Conservation (phyloP, 1,140 invertebrate genomes). For the Hestina assimilis region DNA sequence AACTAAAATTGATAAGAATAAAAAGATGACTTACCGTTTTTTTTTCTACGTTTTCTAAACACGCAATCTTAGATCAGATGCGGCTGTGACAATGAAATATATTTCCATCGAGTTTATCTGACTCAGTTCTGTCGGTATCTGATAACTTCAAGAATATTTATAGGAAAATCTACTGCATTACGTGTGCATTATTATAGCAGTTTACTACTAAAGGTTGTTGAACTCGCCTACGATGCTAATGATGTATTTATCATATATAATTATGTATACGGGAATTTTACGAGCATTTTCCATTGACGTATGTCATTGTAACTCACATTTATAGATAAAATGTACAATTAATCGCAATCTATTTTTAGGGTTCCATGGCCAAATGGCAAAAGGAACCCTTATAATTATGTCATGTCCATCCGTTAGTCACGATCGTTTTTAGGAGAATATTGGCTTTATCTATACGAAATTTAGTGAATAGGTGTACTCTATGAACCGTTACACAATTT, state of each 20-base stretch:
- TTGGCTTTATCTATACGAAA: no score
- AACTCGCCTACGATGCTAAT: neutral
- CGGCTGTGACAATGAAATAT: neutral
- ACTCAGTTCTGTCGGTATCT: neutral
- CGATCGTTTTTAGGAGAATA: no score
- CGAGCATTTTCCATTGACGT: neutral
- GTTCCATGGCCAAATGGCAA: no score
- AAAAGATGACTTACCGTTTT: no score
- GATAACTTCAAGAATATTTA: neutral
- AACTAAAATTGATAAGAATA: no score
- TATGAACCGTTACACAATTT: no score
- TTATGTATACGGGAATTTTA: neutral
- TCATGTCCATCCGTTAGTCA: no score
- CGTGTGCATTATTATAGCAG: neutral
- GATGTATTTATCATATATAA: neutral
- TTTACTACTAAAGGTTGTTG: neutral
- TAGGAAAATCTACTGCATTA: neutral
- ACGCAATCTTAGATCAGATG: neutral
- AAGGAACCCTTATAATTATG: no score
- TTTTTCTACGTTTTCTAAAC: no score
- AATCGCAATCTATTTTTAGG: no score
- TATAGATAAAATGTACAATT: no score
- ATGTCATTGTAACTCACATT: neutral
- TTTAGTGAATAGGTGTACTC: no score
- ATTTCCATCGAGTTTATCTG: neutral